Percentiles rank a stretch among this genome's conserved stretches.
These are phyloP conservation scores for Drosophila affinis DNA, from an alignment of 2,888 invertebrate species.

Conservation along the genomic window DNA sequence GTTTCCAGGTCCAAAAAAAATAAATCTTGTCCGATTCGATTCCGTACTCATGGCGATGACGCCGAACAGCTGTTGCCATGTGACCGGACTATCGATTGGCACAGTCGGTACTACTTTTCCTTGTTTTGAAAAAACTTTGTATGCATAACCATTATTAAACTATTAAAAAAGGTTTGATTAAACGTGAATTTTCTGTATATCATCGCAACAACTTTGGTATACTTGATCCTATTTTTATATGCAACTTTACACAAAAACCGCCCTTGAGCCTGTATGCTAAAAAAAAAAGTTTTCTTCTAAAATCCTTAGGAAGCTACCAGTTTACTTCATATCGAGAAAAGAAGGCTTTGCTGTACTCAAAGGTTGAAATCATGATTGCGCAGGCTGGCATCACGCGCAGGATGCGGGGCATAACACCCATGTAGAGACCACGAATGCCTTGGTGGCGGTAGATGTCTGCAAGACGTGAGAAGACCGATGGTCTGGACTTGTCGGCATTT, in stretches of 20 bases:
- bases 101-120: background rate
- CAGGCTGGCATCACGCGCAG: conserved; percentile 70
- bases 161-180: no score
- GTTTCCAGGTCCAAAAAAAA: conserved; percentile 22
- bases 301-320: conserved; percentile 41
- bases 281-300: background rate
- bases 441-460: conserved; percentile 52
- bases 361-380: conserved; percentile 70
- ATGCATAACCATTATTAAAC: background rate
- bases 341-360: conserved; percentile 71
- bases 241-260: background rate
- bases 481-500: background rate
- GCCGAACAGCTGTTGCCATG: conserved; percentile 44
- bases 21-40: conserved; percentile 16
- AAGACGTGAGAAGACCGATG: conserved; percentile 52
- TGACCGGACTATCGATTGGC: background rate
- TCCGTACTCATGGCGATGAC: conserved; percentile 6
- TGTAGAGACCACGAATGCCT: conserved; percentile 57
- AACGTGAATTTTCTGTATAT: background rate
- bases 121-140: background rate
- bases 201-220: background rate
- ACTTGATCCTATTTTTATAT: background rate
- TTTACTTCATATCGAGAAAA: conserved; percentile 56
- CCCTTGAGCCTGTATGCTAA: no score
- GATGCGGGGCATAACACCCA: conserved; percentile 63